These are phyloP conservation scores for Todiramphus saurophagus DNA, from an alignment of 2,113 vertebrate species.

Conservation along the genomic window DNA sequence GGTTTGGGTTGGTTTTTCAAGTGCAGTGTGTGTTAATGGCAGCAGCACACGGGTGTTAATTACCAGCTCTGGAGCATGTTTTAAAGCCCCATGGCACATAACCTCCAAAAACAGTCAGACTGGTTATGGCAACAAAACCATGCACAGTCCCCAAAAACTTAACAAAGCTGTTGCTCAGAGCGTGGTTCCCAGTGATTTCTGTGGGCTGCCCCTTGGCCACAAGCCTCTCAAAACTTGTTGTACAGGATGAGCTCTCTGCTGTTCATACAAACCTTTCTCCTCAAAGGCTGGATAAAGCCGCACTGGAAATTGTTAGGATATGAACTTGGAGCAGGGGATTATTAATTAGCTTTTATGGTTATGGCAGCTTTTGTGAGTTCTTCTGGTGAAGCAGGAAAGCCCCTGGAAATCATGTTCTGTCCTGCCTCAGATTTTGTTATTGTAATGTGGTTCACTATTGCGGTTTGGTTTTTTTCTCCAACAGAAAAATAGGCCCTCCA, in stretches of 20 bases:
- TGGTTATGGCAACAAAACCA: neutral
- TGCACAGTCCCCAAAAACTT: fast-evolving
- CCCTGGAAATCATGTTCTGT: neutral
- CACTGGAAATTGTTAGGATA: neutral
- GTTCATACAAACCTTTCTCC: neutral
- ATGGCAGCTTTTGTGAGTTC: neutral
- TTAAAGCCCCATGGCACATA: fast-evolving
- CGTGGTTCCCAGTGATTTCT: neutral
- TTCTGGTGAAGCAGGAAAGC: neutral
- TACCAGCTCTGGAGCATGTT: neutral
- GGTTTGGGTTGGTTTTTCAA: neutral
- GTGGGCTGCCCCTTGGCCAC: neutral
- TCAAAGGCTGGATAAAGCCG: neutral
- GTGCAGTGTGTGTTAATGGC: neutral
- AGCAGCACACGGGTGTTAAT: neutral
- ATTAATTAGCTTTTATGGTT: neutral
- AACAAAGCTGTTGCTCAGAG: neutral
- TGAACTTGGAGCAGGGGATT: neutral
- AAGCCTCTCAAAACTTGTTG: neutral
- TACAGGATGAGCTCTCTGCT: fast-evolving
- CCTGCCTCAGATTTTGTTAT: neutral
- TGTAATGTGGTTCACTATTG: neutral
- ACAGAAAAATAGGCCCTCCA: neutral
- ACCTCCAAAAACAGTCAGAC: neutral
- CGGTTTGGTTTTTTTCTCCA: neutral